A percentile compares a stretch with the other conserved stretches of the same genome.
These are phyloP conservation scores for Amiota mariae DNA, from an alignment of 2,888 invertebrate genomes.

Conservation along the genomic window DNA sequence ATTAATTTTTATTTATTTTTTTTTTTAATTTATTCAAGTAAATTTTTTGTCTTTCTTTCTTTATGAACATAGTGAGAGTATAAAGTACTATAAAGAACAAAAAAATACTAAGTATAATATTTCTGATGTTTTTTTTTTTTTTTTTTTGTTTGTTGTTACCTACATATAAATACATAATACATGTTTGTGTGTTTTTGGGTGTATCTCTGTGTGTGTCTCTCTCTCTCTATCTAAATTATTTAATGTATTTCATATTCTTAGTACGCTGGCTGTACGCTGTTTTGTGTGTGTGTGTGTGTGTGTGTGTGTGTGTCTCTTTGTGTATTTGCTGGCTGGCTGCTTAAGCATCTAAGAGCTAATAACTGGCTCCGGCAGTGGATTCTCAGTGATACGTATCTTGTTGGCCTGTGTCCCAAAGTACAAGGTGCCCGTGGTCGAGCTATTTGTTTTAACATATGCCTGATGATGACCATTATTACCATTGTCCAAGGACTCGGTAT, in stretches of 20 bases:
- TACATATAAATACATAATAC: not conserved
- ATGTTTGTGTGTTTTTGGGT: slow-evolving; percentile 26
- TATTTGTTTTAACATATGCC: slow-evolving; percentile 56
- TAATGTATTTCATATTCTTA: slow-evolving; percentile 15
- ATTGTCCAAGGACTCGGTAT: slow-evolving; percentile 49
- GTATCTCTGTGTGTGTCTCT: slow-evolving; percentile 41
- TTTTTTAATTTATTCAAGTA: slow-evolving; percentile 44
- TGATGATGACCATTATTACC: slow-evolving; percentile 52
- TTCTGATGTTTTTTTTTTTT: slow-evolving; percentile 30
- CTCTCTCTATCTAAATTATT: slow-evolving; percentile 37
- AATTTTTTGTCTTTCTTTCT: too few species aligned
- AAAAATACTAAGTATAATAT: too few species aligned
- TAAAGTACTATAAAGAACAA: too few species aligned
- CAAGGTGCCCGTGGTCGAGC: slow-evolving; percentile 59
- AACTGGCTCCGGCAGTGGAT: slow-evolving; percentile 72
- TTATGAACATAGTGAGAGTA: too few species aligned
- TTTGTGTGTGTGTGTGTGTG: slow-evolving; percentile 33
- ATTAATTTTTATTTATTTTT: slow-evolving; percentile 37
- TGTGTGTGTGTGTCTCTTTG: too few species aligned
- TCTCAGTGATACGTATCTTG: slow-evolving; percentile 74
- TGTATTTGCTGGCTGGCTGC: slow-evolving; percentile 29
- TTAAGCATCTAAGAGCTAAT: slow-evolving; percentile 69
- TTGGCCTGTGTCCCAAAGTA: slow-evolving; percentile 68
- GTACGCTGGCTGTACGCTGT: not conserved
- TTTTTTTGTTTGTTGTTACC: slow-evolving; percentile 9